Evolutionary conservation across 2,888 invertebrate genomes (phyloP).

Genomic region (Embidobia sp.): DNA sequence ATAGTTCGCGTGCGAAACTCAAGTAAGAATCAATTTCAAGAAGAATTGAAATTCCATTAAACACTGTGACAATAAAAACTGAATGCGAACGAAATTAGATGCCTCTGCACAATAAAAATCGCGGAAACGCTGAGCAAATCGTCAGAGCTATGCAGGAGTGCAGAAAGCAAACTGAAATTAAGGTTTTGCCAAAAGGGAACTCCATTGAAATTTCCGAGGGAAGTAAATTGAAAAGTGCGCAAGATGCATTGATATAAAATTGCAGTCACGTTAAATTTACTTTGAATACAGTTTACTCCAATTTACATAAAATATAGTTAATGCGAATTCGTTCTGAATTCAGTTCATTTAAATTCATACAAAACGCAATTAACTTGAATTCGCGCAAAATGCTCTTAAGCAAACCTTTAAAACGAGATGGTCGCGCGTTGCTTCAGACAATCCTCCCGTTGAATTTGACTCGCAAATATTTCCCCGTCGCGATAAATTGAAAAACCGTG

Average conservation of each 20-base stretch:
- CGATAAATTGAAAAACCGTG: conserved; percentile 12
- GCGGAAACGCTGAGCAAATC: conserved; percentile 14
- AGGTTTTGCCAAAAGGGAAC: conserved; percentile 23
- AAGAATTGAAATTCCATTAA: no score
- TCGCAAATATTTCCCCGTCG: neutral
- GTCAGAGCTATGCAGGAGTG: conserved; percentile 1
- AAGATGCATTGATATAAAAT: conserved; percentile 51
- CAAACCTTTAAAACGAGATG: conserved; percentile 34
- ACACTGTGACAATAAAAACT: neutral
- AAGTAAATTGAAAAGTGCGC: conserved; percentile 40
- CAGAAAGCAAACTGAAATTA: conserved; percentile 41
- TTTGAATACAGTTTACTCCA: conserved; percentile 36
- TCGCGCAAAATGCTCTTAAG: conserved; percentile 37
- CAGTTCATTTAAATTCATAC: conserved; percentile 50
- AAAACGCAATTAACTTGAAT: conserved; percentile 51
- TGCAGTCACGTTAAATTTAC: conserved; percentile 49
- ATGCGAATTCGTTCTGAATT: conserved; percentile 36
- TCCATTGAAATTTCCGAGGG: conserved; percentile 34
- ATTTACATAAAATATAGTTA: conserved; percentile 53
- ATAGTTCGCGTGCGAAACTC: no score
- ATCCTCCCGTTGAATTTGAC: conserved; percentile 13
- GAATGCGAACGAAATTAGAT: neutral
- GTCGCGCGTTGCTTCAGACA: neutral
- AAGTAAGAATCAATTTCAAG: no score
- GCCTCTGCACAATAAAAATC: conserved; percentile 16